Percentiles rank a stretch among this genome's conserved stretches.
Evolutionary conservation across 2,113 vertebrate genomes (phyloP).

Genomic region (Sardina pilchardus): DNA sequence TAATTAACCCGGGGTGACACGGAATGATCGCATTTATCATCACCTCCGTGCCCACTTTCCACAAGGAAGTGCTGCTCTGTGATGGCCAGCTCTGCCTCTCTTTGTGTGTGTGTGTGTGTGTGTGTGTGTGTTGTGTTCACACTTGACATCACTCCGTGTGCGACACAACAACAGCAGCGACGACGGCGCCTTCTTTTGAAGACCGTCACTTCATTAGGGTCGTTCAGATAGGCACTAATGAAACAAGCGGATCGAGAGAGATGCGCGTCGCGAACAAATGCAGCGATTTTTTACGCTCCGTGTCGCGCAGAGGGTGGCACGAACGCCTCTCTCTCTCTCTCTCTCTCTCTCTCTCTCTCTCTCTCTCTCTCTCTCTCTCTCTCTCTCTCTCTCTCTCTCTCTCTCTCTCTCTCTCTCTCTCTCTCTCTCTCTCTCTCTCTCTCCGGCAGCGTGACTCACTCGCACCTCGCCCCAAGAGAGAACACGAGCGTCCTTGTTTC

Average conservation of each 20-base stretch:
- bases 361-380: background rate
- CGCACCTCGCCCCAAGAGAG: background rate
- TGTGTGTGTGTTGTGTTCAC: background rate
- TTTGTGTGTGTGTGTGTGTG: background rate
- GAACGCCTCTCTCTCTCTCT: background rate
- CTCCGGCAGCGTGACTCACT: background rate
- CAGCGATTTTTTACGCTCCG: background rate
- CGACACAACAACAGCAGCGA: background rate
- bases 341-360: background rate
- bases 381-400: background rate
- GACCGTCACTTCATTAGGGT: background rate
- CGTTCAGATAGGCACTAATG: background rate
- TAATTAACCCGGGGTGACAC: slow-evolving; percentile 69
- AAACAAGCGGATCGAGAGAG: background rate
- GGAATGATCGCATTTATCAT: slow-evolving; percentile 67
- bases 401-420: background rate
- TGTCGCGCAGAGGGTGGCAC: background rate
- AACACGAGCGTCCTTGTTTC: background rate
- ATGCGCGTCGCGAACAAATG: background rate
- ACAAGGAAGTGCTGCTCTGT: slow-evolving; percentile 35
- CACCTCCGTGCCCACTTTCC: slow-evolving; percentile 8
- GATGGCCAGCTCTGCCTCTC: background rate
- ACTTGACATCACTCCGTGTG: background rate
- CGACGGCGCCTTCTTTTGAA: background rate
- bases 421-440: background rate